Conservation (phyloP, 2,888 invertebrate genomes). For the Coecobrya sp. region DNA sequence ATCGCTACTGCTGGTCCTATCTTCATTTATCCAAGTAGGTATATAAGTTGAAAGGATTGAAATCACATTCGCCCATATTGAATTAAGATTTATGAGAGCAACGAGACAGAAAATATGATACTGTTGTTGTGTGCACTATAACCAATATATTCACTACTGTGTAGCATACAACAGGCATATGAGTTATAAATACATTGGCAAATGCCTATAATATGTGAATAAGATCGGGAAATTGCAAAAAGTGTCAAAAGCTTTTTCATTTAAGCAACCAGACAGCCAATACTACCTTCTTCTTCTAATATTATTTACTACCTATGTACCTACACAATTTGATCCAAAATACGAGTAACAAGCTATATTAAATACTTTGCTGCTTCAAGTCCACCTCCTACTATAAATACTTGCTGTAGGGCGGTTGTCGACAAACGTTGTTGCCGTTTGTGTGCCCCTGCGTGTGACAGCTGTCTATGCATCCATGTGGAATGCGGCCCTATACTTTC, state of each 20-base stretch:
- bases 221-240: slow-evolving; percentile 25
- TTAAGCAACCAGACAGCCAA: not conserved
- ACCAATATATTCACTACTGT: not conserved
- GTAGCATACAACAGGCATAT: not conserved
- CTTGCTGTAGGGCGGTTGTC: not conserved
- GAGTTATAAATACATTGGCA: not conserved
- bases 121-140: not conserved
- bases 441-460: slow-evolving; percentile 68
- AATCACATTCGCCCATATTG: slow-evolving; percentile 2
- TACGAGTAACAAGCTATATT: not conserved
- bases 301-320: not conserved
- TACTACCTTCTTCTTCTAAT: not conserved
- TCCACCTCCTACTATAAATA: not conserved
- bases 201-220: not conserved
- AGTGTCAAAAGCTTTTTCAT: slow-evolving; percentile 63
- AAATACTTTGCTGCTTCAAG: not conserved
- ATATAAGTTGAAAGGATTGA: not conserved
- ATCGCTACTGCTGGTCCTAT: not conserved
- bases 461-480: slow-evolving; percentile 75
- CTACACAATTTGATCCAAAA: not conserved
- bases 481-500: slow-evolving; percentile 40
- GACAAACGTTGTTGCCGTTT: too few species aligned
- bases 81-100: slow-evolving; percentile 32
- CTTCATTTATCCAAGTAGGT: not conserved
- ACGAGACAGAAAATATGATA: slow-evolving; percentile 29